Percentiles rank a stretch among this genome's conserved stretches.
phyloP scores from a whole-genome alignment of 2,113 vertebrate species.

The Echinops telfairi region DNA sequence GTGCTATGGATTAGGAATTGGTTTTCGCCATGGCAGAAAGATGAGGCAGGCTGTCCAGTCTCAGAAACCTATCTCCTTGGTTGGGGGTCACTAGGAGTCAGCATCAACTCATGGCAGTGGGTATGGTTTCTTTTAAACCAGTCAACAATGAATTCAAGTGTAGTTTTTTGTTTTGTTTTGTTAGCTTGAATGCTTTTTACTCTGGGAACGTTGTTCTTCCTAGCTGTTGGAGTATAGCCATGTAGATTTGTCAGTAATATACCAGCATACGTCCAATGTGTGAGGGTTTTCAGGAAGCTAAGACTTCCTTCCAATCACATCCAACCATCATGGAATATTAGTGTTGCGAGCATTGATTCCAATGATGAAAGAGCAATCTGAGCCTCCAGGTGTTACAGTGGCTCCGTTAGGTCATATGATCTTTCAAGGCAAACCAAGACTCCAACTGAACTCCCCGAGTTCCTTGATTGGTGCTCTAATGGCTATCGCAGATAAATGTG shows the following conservation, averaged over 20 bases:
- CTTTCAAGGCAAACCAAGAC: constrained; percentile 34
- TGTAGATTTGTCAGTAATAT: background rate
- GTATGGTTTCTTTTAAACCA: background rate
- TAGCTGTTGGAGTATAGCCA: background rate
- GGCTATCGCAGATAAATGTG: background rate
- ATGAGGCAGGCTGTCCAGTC: no score
- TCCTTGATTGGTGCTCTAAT: background rate
- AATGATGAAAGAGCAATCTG: background rate
- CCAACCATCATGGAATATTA: background rate
- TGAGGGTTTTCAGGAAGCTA: background rate
- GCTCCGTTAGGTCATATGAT: background rate
- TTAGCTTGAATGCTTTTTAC: background rate
- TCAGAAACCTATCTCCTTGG: no score
- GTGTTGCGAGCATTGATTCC: constrained; percentile 5
- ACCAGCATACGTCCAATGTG: background rate
- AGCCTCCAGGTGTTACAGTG: background rate
- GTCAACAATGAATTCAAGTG: background rate
- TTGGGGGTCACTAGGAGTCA: no score
- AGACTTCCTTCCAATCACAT: constrained; percentile 2
- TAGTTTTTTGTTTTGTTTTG: background rate
- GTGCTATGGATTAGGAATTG: no score
- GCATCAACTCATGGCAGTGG: no score
- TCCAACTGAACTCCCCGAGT: background rate
- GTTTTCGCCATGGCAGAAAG: no score
- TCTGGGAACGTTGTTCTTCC: background rate